Evolutionary conservation across 2,888 invertebrate species (phyloP).

Genomic region (Rhimphoctona megacephalus): DNA sequence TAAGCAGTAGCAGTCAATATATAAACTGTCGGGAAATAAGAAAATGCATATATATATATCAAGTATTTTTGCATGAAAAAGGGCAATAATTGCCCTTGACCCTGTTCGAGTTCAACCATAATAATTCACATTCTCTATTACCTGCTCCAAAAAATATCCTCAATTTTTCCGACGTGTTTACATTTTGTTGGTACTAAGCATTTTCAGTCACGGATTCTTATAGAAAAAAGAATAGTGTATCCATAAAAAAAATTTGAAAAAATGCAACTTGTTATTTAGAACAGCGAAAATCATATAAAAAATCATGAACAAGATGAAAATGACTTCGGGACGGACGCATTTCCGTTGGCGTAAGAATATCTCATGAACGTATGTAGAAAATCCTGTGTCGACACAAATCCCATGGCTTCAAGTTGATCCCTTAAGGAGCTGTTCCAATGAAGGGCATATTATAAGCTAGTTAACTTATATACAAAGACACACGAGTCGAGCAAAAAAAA

Average conservation of each 20-base stretch:
- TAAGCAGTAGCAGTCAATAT: no score
- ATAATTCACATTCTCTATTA: neutral
- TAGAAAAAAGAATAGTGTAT: no score
- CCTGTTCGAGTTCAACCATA: neutral
- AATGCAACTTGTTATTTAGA: neutral
- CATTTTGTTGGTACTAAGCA: neutral
- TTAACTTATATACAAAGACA: constrained; percentile 21
- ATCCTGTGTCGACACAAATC: constrained; percentile 60
- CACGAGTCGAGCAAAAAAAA: constrained; percentile 7
- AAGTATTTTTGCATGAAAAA: neutral
- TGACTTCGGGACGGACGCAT: neutral
- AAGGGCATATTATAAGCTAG: constrained; percentile 24
- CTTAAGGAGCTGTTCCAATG: constrained; percentile 53
- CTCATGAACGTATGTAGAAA: constrained; percentile 7
- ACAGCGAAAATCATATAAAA: neutral
- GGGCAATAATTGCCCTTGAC: neutral
- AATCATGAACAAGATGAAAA: neutral
- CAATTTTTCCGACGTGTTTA: neutral
- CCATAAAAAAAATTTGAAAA: neutral
- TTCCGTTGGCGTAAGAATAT: neutral
- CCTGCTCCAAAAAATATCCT: neutral
- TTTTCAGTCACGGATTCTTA: neutral
- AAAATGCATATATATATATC: neutral
- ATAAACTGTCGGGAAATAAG: constrained; percentile 5
- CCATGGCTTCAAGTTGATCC: constrained; percentile 62